Conservation (phyloP, 2,797 vertebrate species). For the Pachyuromys duprasi region DNA sequence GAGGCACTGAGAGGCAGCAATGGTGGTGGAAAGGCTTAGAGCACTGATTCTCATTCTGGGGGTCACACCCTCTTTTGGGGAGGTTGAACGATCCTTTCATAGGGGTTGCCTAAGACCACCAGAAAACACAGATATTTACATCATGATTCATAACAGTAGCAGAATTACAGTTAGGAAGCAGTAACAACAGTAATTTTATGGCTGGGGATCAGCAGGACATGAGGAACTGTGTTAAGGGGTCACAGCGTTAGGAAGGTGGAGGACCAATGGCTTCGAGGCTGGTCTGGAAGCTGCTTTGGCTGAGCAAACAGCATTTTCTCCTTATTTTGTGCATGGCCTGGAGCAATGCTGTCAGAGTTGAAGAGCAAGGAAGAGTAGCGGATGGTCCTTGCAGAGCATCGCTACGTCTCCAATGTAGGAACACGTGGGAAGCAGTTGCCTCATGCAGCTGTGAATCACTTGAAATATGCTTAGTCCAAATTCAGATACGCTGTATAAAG, state of each 20-base stretch:
- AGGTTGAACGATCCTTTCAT: background rate
- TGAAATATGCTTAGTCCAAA: background rate
- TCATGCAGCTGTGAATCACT: background rate
- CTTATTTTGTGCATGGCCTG: background rate
- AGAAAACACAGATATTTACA: background rate
- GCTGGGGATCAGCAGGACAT: background rate
- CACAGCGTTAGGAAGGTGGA: background rate
- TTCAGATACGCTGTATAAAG: constrained; percentile 4
- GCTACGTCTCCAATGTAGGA: background rate
- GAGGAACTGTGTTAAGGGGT: background rate
- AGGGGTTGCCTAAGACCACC: background rate
- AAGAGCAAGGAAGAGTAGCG: background rate
- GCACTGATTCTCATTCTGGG: background rate
- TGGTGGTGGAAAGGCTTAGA: background rate
- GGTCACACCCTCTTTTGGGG: background rate
- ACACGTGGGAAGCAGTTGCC: background rate
- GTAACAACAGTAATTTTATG: background rate
- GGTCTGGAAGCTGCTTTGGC: background rate
- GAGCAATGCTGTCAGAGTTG: background rate
- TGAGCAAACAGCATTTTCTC: background rate
- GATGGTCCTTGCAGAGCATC: background rate
- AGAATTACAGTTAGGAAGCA: background rate
- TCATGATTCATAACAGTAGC: background rate
- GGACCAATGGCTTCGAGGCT: background rate
- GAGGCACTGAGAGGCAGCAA: background rate